These are phyloP conservation scores for Corydoras sp. DNA, from an alignment of 2,113 vertebrate species.

Conservation along the genomic window DNA sequence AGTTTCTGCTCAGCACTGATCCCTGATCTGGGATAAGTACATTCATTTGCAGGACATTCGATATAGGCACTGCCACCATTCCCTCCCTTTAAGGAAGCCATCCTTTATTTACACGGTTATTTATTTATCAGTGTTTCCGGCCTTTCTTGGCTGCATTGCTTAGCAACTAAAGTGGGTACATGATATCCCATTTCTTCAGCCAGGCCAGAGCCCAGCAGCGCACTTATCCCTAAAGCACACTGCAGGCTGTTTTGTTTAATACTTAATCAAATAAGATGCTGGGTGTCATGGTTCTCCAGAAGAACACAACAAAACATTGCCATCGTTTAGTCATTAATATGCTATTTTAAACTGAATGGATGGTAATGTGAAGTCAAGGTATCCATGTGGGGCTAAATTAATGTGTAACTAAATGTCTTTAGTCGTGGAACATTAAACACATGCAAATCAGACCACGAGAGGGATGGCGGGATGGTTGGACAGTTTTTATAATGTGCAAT, in stretches of 20 bases:
- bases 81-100: constrained; percentile 31
- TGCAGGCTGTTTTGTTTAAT: neutral
- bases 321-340: no score
- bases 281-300: neutral
- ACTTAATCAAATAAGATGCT: no score
- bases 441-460: no score
- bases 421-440: no score
- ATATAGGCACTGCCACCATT: constrained; percentile 4
- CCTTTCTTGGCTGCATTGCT: constrained; percentile 25
- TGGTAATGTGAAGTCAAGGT: no score
- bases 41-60: constrained; percentile 23
- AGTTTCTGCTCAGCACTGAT: constrained; percentile 2
- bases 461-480: no score
- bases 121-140: constrained; percentile 44
- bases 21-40: constrained; percentile 2
- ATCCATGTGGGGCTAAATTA: no score
- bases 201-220: constrained; percentile 18
- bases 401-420: no score
- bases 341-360: no score
- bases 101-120: constrained; percentile 38
- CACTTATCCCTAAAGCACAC: constrained; percentile 1
- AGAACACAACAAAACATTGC: neutral
- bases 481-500: no score
- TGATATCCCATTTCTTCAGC: constrained; percentile 33
- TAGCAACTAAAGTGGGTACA: constrained; percentile 35